These are phyloP conservation scores for Thaumatotibia leucotreta DNA, from an alignment of 1,140 invertebrate species.

Conservation along the genomic window DNA sequence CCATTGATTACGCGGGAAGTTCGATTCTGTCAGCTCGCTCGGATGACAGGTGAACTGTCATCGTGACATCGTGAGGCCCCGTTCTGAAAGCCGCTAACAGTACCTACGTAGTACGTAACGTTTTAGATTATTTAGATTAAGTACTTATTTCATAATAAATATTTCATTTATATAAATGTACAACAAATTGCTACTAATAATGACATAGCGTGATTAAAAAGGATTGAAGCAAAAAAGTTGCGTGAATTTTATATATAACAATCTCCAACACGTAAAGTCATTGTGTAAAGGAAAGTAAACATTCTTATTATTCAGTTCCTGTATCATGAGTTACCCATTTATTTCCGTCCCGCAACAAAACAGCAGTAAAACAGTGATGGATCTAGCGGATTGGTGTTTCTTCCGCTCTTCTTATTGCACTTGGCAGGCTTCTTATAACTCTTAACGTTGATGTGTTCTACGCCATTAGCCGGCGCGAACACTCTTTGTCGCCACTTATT, in stretches of 20 bases:
- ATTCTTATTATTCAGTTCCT: not conserved
- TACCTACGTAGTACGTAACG: too few relatives aligned
- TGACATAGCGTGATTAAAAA: not conserved
- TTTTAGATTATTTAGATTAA: too few relatives aligned
- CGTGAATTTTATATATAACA: not conserved
- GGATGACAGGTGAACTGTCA: too few relatives aligned
- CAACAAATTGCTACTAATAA: too few relatives aligned
- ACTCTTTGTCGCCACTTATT: conserved; percentile 49
- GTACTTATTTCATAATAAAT: too few relatives aligned
- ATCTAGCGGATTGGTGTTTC: conserved; percentile 3
- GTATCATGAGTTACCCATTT: conserved; percentile 6
- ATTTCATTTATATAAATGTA: too few relatives aligned
- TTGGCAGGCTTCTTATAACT: conserved; percentile 36
- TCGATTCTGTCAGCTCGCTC: too few relatives aligned
- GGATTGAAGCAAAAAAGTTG: not conserved
- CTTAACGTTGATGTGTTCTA: conserved; percentile 43
- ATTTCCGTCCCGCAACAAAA: conserved; percentile 9
- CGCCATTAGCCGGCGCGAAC: conserved; percentile 45
- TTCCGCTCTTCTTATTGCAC: conserved; percentile 5
- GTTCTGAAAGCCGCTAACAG: too few relatives aligned
- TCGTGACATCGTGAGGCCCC: too few relatives aligned
- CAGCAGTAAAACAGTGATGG: not conserved
- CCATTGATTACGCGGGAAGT: too few relatives aligned
- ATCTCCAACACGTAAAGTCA: not conserved
- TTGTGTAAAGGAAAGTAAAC: not conserved